These are phyloP conservation scores for Panurus biarmicus DNA, from an alignment of 2,113 vertebrate genomes.

Conservation along the genomic window DNA sequence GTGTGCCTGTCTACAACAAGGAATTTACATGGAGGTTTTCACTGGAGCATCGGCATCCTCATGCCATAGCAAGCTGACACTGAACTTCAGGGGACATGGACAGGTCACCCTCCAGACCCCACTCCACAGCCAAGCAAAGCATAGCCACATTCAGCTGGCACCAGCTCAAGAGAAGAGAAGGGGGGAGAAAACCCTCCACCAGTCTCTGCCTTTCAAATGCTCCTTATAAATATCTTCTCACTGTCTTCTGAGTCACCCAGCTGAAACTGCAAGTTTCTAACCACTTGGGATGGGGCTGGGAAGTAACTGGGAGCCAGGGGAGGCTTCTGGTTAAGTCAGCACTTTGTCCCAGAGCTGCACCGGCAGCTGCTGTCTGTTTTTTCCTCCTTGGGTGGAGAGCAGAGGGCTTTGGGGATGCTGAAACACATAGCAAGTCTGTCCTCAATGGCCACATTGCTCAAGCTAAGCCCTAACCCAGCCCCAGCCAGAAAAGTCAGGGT, in stretches of 20 bases:
- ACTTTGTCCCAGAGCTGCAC: neutral
- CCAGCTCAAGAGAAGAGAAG: neutral
- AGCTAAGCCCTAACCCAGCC: neutral
- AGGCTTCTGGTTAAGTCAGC: neutral
- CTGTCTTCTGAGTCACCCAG: constrained; percentile 38
- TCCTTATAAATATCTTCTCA: constrained; percentile 1
- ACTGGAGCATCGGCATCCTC: neutral
- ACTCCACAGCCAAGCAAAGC: too few species aligned
- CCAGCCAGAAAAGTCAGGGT: neutral
- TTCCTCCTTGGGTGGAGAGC: neutral
- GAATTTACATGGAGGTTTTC: neutral
- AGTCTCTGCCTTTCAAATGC: neutral
- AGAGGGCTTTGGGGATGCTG: neutral
- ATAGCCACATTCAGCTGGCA: neutral
- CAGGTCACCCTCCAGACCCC: neutral
- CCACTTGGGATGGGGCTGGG: neutral
- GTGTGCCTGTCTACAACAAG: neutral
- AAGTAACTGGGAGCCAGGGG: neutral
- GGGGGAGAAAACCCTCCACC: neutral
- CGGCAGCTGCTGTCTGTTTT: neutral
- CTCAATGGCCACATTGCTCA: fast-evolving
- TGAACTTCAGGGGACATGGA: neutral
- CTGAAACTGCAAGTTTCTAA: neutral
- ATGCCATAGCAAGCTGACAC: fast-evolving
- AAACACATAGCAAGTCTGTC: fast-evolving